These are phyloP conservation scores for Cygnus atratus DNA, from an alignment of 2,113 vertebrate species.

Conservation along the genomic window DNA sequence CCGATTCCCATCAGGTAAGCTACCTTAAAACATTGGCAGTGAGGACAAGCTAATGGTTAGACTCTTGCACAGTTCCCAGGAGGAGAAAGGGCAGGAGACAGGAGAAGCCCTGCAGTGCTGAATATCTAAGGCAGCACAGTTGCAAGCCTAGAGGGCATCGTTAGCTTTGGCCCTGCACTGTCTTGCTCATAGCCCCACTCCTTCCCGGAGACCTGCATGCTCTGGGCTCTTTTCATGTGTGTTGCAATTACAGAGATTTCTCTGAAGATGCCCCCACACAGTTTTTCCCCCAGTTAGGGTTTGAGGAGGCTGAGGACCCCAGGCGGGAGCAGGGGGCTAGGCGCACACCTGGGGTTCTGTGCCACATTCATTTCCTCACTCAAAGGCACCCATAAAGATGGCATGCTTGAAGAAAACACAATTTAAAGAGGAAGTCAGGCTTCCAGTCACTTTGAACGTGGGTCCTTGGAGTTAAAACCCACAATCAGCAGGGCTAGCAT, in stretches of 20 bases:
- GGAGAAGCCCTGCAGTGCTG: neutral
- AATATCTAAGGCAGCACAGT: neutral
- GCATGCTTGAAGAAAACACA: rapidly evolving
- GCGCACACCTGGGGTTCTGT: neutral
- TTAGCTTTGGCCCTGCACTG: neutral
- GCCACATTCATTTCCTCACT: neutral
- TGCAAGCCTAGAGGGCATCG: neutral
- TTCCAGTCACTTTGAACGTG: neutral
- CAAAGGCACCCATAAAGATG: rapidly evolving
- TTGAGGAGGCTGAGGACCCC: neutral
- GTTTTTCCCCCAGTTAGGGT: neutral
- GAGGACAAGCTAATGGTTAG: neutral
- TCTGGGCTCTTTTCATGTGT: neutral
- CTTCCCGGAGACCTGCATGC: neutral
- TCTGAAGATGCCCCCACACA: conserved; percentile 21
- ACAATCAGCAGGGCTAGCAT: rapidly evolving
- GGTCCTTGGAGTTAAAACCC: neutral
- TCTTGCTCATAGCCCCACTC: rapidly evolving
- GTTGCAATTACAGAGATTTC: conserved; percentile 1
- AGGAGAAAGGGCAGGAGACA: conserved; percentile 17
- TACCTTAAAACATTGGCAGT: neutral
- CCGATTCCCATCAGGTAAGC: neutral
- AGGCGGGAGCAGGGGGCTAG: neutral
- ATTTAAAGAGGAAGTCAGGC: neutral
- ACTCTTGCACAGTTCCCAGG: neutral